Evolutionary conservation across 1,140 invertebrate genomes (phyloP), one percentile per base, ranked within the genome.

Genomic region (Drosophila pectinifera): DNA sequence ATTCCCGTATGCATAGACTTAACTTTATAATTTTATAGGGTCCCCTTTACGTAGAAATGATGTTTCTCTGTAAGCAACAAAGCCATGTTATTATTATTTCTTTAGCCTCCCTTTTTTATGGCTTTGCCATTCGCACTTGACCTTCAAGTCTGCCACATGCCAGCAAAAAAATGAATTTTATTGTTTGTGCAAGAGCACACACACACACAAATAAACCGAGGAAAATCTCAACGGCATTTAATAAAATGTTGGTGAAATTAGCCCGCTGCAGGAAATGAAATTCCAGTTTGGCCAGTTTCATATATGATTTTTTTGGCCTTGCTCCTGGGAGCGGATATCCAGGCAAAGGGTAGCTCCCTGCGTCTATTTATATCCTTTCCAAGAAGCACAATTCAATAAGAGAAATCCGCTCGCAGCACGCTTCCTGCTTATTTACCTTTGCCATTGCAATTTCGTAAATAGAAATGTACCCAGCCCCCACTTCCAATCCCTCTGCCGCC

Each of bases 181-280:
- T 43, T 58, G 10, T 41, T 63, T 80, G 41, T 53, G 26, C 41
- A 62, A 62, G 11, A 34, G 14, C 48, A 51, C 28, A 36, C 26
- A 77, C n/a, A 62, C 24, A 53, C 34, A 42, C 28, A 63, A 63
- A 49, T 45, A 62, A 42, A 63, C 54, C 28, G 7, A 51, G 16
- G 59, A 63, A 73, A 55, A 46, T 48, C 28, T 53, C 2, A 42
- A 38, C 11, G 63, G 49, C 63, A 67, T 81, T 74, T 86, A 85
- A 85, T 86, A 86, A 81, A 85, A 64, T 73, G 80, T 57, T 49
- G 22, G 45, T 22, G 8, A 53, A 53, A 8, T 53, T 20, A 38
- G 20, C 20, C 39, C 16, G 43, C 48, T 34, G 61, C 61, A 53
- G 48, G 51, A 82, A 82, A 82, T 78, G 46, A 78, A 74, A 78